Evolutionary conservation across 2,797 vertebrate genomes (phyloP).

Genomic region (Acrossocheilus wenchowensis): DNA sequence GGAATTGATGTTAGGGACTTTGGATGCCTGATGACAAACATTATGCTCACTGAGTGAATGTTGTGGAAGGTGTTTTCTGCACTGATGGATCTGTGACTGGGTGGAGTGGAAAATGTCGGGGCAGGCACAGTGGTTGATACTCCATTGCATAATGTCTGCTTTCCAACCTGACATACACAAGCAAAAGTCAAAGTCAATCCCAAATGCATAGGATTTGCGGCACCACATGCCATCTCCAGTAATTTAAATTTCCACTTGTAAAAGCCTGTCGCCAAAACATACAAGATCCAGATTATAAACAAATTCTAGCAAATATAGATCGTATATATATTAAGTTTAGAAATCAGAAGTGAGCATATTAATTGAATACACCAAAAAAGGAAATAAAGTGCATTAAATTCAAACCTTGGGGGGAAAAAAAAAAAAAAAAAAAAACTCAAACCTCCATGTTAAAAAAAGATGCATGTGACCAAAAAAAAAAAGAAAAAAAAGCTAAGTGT

Average conservation of each 20-base stretch:
- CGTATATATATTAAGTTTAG: too few species aligned
- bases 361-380: too few species aligned
- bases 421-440: too few species aligned
- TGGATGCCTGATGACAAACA: neutral
- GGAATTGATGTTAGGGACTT: neutral
- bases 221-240: neutral
- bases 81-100: constrained; percentile 76
- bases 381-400: too few species aligned
- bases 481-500: neutral
- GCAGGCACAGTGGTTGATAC: constrained; percentile 68
- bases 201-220: neutral
- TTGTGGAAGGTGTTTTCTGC: constrained; percentile 80
- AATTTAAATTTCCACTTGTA: neutral
- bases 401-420: too few species aligned
- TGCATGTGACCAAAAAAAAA: too few species aligned
- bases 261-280: neutral
- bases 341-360: too few species aligned
- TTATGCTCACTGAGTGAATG: constrained; percentile 86
- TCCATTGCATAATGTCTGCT: constrained; percentile 76
- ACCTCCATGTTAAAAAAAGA: too few species aligned
- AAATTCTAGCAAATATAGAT: neutral
- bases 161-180: constrained; percentile 68
- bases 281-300: neutral
- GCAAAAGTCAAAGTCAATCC: neutral
- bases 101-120: constrained; percentile 80